Base-by-base conservation (phyloP, 1,140 invertebrate genomes). In the Coelopa frigida region DNA sequence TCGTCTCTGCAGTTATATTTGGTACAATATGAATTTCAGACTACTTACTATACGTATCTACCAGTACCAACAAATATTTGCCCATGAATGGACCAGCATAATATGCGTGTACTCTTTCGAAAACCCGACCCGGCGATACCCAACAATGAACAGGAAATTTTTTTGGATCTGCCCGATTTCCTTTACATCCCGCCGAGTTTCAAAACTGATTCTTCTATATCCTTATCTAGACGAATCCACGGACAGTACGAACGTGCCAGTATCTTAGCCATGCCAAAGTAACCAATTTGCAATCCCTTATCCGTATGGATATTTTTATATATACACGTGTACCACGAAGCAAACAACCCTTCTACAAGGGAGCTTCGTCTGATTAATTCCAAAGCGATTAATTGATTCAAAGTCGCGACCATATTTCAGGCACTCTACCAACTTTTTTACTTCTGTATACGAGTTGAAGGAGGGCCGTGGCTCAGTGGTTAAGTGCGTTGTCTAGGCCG, bases 231-330 rank as follows among this genome's bases (percentile, higher is more conserved):
- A 11, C 53, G 50, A 7, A 57, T 59, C 68, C 69, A 75, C 59
- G 61, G 75, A 22, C 68, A 49, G 47, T 70, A 63, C 23, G 42
- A 52, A 36, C 70, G 29, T 8, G 72, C 73, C 12, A 72, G 40
- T 5, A 52, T 43, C 53, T 76, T 77, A 63, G 71, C 73, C 5
- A 71, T 58, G 5, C 72, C 73, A 32, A 63, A 52, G 52, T 75
- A 72, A 17, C 45, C 54, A 20, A 42, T 31, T 53, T 74, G 70
- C 27, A 59, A 29, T 23, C 55, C 27, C 35, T 7, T 20, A 20
- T 17, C 4, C 31, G 43, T 20, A 45, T 23, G 24, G 31, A 29
- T 40, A 48, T 24, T 17, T 51, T 55, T 18, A 59, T 41, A 36
- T 51, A 43, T 4, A 58, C 52, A 29, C 54, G 38, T 24, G 41